Evolutionary conservation across 2,888 invertebrate species (phyloP).

Genomic region (Cremastobaeus sp.): DNA sequence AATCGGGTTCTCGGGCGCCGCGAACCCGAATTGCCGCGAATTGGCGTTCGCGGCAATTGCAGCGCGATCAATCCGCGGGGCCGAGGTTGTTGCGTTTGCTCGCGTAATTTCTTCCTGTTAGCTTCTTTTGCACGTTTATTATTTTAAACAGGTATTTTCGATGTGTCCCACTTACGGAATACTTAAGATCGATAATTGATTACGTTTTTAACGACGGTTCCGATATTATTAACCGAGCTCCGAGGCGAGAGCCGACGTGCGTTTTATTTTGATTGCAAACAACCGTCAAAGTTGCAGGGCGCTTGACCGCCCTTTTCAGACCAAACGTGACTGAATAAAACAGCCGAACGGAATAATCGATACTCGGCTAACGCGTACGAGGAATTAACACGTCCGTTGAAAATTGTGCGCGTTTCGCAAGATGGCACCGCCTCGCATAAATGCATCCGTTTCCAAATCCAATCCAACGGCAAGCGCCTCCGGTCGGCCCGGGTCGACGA

Average conservation of each 20-base stretch:
- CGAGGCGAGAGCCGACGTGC: no score
- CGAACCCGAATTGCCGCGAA: no score
- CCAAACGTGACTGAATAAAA: conserved; percentile 12
- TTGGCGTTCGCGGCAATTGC: no score
- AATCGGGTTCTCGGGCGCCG: no score
- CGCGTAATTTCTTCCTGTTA: no score
- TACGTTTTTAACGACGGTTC: conserved; percentile 24
- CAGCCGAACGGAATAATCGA: conserved; percentile 27
- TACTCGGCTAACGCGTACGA: conserved; percentile 17
- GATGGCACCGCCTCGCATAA: conserved; percentile 12
- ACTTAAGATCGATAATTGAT: conserved; percentile 42
- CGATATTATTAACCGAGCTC: background rate
- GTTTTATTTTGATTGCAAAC: no score
- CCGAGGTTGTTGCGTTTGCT: no score
- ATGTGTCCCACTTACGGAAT: conserved; percentile 35
- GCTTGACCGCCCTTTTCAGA: conserved; percentile 2
- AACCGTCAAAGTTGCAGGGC: background rate
- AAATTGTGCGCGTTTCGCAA: conserved; percentile 24
- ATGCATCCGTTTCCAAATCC: background rate
- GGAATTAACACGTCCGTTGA: conserved; percentile 28
- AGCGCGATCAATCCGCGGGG: no score
- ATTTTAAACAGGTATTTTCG: conserved; percentile 25
- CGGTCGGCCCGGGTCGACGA: background rate
- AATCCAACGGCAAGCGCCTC: background rate
- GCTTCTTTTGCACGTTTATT: no score